These are phyloP conservation scores for Tachina lurida DNA, from an alignment of 2,888 invertebrate genomes.

Conservation along the genomic window DNA sequence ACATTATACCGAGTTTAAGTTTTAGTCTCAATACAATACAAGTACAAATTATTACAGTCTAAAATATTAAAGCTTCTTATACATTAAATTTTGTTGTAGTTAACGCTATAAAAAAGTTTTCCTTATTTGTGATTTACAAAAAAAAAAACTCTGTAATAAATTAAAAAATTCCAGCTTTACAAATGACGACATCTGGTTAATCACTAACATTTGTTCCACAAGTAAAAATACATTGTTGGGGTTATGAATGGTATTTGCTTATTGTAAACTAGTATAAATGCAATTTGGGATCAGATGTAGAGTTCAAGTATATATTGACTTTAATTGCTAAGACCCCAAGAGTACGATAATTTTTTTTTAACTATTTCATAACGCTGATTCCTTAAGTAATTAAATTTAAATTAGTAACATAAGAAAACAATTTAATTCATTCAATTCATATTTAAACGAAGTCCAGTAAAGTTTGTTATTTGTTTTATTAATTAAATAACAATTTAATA, in stretches of 20 bases:
- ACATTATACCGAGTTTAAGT: too few species aligned
- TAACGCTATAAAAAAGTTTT: too few species aligned
- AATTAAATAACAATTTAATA: too few species aligned
- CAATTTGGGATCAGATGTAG: conserved; percentile 54
- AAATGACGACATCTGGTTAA: background rate
- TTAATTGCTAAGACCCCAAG: conserved; percentile 28
- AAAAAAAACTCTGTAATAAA: background rate
- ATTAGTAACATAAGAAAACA: too few species aligned
- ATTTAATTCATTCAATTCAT: too few species aligned
- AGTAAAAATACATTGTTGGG: conserved; percentile 49
- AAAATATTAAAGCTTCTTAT: too few species aligned
- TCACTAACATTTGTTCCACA: conserved; percentile 6
- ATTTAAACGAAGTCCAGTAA: too few species aligned
- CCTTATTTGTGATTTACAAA: too few species aligned
- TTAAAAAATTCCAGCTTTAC: background rate
- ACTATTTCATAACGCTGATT: conserved; percentile 8
- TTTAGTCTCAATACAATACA: too few species aligned
- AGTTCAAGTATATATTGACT: conserved; percentile 55
- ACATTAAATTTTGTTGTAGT: too few species aligned
- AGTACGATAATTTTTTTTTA: background rate
- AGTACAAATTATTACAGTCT: too few species aligned
- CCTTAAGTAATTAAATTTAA: conserved; percentile 12
- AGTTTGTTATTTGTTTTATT: too few species aligned
- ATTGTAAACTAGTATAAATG: conserved; percentile 31
- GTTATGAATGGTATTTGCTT: conserved; percentile 52